Conservation (phyloP, 2,797 vertebrate species). For the Rhodeus uyekii region DNA sequence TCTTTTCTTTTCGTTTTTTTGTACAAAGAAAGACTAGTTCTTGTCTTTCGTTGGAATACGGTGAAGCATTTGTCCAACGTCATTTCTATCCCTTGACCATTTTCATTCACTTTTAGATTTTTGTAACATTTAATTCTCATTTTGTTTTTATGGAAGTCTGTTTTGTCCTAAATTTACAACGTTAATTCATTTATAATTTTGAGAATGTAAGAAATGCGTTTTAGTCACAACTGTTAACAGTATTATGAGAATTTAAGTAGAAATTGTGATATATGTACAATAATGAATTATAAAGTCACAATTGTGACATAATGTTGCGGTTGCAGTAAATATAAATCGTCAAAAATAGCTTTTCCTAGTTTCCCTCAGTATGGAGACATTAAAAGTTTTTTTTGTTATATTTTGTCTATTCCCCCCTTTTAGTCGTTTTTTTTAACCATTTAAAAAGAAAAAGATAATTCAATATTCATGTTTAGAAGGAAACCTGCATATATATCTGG, state of each 20-base stretch:
- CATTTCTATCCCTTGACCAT: not conserved
- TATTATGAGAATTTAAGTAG: not conserved
- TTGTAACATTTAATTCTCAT: not conserved
- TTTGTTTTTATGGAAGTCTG: not conserved
- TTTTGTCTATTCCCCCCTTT: too few relatives aligned
- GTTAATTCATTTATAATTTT: not conserved
- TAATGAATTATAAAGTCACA: not conserved
- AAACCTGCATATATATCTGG: not conserved
- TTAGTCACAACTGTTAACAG: not conserved
- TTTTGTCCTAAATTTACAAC: too few relatives aligned
- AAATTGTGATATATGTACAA: not conserved
- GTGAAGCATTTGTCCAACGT: not conserved
- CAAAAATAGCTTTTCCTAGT: not conserved
- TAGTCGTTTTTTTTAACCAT: not conserved
- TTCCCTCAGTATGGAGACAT: not conserved
- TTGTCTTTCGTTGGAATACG: not conserved
- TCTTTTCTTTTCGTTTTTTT: not conserved
- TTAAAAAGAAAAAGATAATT: not conserved
- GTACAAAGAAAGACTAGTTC: not conserved
- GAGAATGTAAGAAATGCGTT: not conserved
- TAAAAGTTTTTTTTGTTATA: not conserved
- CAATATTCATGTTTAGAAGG: not conserved
- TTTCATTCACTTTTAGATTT: conserved; percentile 3
- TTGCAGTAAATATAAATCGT: not conserved
- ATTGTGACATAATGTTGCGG: not conserved